Conservation (phyloP, 2,888 invertebrate genomes). For the Hedya salicella region DNA sequence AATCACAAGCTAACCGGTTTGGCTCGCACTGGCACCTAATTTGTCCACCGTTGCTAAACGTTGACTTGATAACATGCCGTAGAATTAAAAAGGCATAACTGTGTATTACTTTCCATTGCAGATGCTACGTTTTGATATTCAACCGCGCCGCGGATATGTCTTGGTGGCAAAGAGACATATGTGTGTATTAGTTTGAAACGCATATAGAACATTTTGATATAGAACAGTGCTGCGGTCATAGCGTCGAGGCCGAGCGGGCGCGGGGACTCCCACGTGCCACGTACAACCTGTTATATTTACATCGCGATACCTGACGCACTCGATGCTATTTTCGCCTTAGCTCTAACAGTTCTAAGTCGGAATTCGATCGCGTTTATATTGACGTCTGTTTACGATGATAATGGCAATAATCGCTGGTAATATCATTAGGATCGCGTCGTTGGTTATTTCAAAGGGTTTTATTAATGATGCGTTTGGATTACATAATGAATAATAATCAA, state of each 20-base stretch:
- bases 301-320: neutral
- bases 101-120: too few species aligned
- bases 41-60: neutral
- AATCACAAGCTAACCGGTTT: neutral
- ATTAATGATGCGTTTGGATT: neutral
- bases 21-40: neutral
- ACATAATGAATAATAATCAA: neutral
- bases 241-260: neutral
- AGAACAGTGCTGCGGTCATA: neutral
- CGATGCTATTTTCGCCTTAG: neutral
- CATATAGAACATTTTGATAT: too few species aligned
- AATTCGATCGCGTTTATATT: neutral
- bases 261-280: neutral
- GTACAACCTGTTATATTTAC: neutral
- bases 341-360: neutral
- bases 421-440: neutral
- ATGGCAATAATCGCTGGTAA: neutral
- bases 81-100: too few species aligned
- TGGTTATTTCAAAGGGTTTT: neutral
- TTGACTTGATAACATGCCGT: too few species aligned
- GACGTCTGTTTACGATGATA: neutral
- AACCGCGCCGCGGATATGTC: too few species aligned
- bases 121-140: too few species aligned
- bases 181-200: too few species aligned
- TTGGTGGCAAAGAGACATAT: too few species aligned